Evolutionary conservation across 2,888 invertebrate genomes (phyloP).

Genomic region (Bhutanitis thaidina): DNA sequence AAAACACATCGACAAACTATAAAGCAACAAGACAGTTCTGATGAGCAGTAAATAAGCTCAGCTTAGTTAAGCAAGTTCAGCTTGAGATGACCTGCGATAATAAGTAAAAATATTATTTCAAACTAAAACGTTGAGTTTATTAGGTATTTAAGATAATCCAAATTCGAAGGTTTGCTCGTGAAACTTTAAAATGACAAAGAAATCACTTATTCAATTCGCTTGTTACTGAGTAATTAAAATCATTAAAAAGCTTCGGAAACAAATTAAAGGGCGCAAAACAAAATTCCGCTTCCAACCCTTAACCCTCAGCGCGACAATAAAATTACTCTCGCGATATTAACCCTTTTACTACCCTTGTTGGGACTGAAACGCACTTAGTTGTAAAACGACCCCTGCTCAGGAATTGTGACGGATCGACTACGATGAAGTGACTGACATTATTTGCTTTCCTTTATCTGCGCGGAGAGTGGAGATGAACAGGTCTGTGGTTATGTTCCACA

Average conservation of each 20-base stretch:
- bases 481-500: no score
- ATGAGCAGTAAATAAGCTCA: no score
- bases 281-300: conserved; percentile 57
- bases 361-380: conserved; percentile 38
- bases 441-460: not conserved
- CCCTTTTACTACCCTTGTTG: conserved; percentile 38
- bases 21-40: no score
- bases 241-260: conserved; percentile 47
- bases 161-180: no score
- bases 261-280: conserved; percentile 75
- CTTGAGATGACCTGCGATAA: no score
- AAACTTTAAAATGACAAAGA: no score
- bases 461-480: not conserved
- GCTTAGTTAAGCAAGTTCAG: no score
- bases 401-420: conserved; percentile 51
- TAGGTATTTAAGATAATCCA: no score
- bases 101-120: no score
- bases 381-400: conserved; percentile 38
- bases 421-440: conserved; percentile 30
- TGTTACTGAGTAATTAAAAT: conserved; percentile 13
- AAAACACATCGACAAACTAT: no score
- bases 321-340: conserved; percentile 59
- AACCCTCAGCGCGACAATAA: conserved; percentile 59
- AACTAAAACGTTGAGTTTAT: no score
- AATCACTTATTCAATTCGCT: not conserved